phyloP scores from a whole-genome alignment of 2,797 vertebrate species.

The Chiloscyllium punctatum region DNA sequence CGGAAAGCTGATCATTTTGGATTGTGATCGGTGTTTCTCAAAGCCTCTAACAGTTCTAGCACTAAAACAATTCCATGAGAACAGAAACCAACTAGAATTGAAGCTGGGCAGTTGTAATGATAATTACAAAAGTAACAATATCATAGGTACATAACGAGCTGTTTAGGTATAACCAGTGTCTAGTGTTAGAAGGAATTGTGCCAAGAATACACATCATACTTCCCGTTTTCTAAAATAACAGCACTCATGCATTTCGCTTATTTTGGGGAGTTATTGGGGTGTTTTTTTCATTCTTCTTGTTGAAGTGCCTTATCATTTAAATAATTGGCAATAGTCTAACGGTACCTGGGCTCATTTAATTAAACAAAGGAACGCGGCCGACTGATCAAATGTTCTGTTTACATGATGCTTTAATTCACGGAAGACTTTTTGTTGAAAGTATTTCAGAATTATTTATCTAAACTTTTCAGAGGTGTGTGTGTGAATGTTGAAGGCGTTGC shows the following conservation, averaged over 20 bases:
- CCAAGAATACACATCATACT: not conserved
- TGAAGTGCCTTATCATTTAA: not conserved
- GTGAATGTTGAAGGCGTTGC: not conserved
- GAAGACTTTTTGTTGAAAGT: not conserved
- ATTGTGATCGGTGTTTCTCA: not conserved
- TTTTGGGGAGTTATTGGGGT: not conserved
- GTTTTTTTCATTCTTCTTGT: not conserved
- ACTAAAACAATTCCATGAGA: not conserved
- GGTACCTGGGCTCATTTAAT: not conserved
- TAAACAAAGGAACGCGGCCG: not conserved
- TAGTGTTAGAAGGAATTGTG: not conserved
- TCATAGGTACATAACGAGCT: not conserved
- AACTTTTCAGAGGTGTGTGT: not conserved
- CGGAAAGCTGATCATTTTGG: not conserved
- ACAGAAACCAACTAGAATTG: not conserved
- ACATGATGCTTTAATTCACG: not conserved
- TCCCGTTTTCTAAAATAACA: not conserved
- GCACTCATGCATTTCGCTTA: not conserved
- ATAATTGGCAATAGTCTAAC: not conserved
- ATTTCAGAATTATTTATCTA: not conserved
- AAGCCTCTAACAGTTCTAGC: not conserved
- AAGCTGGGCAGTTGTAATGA: not conserved
- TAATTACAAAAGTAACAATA: not conserved
- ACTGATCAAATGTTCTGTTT: not conserved
- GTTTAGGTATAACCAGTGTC: too few relatives aligned